Percentiles rank a stretch among this genome's conserved stretches.
Conservation (phyloP, 2,113 vertebrate genomes). For the Engystomops pustulosus region DNA sequence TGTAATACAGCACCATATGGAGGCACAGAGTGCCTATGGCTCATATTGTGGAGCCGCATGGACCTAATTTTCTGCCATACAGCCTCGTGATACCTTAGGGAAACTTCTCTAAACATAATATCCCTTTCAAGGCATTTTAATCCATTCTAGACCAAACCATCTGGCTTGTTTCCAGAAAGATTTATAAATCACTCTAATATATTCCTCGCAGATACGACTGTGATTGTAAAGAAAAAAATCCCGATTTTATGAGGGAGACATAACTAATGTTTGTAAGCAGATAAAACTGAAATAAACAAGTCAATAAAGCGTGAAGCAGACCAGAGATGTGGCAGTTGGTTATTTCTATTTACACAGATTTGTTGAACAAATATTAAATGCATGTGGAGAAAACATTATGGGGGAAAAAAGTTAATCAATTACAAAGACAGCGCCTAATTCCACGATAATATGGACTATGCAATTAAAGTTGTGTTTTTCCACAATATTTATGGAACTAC, state of each 20-base stretch:
- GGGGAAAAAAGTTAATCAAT: slow-evolving; percentile 5
- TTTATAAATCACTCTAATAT: neutral
- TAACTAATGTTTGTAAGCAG: slow-evolving; percentile 18
- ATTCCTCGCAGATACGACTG: neutral
- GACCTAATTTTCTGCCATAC: neutral
- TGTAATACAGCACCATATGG: neutral
- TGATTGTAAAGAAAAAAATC: neutral
- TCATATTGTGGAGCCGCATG: neutral
- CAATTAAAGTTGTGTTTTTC: neutral
- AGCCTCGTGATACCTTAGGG: no score
- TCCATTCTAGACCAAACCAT: neutral
- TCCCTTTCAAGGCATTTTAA: neutral
- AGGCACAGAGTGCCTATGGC: no score
- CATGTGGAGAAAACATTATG: slow-evolving; percentile 18
- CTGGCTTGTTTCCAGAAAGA: neutral
- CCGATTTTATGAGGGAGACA: neutral
- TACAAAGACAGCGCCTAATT: neutral
- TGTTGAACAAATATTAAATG: neutral
- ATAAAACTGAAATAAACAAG: slow-evolving; percentile 9
- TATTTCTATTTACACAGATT: neutral
- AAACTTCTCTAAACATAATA: neutral
- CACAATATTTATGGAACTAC: neutral
- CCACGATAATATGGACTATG: neutral
- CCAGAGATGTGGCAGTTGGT: neutral
- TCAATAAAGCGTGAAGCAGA: neutral